phyloP scores from a whole-genome alignment of 2,113 vertebrate genomes.

The Rhabdornis inornatus region DNA sequence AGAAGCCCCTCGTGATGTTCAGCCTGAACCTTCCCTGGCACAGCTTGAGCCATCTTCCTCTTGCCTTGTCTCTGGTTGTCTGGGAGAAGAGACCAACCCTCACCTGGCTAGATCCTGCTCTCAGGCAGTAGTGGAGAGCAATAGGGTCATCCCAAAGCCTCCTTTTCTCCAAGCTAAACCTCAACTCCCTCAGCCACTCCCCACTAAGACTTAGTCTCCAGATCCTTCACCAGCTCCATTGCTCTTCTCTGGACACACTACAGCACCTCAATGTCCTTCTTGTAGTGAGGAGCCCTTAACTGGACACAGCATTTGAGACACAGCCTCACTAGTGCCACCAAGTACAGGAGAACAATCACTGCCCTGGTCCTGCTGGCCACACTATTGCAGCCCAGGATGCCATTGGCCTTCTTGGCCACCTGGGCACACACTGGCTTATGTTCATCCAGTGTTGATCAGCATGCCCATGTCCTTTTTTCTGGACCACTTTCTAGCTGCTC shows the following conservation, averaged over 20 bases:
- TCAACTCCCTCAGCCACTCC: neutral
- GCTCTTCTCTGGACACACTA: accelerated
- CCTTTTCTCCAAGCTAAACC: neutral
- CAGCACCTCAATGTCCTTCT: neutral
- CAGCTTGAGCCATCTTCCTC: neutral
- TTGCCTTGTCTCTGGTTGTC: neutral
- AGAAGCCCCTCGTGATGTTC: neutral
- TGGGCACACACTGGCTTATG: neutral
- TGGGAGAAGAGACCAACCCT: neutral
- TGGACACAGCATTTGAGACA: neutral
- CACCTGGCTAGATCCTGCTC: neutral
- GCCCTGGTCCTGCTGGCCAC: neutral
- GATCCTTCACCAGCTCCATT: accelerated
- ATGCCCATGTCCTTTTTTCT: neutral
- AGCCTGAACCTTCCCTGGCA: neutral
- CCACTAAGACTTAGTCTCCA: neutral
- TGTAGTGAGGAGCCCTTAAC: neutral
- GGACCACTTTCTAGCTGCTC: neutral
- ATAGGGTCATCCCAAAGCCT: neutral
- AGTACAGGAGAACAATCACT: neutral
- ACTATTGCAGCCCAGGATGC: neutral
- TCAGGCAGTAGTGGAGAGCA: neutral
- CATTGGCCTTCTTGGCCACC: neutral
- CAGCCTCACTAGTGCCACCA: accelerated
- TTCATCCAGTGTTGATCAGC: neutral